Evolutionary conservation across 2,797 vertebrate genomes (phyloP).

Genomic region (Dermochelys coriacea): DNA sequence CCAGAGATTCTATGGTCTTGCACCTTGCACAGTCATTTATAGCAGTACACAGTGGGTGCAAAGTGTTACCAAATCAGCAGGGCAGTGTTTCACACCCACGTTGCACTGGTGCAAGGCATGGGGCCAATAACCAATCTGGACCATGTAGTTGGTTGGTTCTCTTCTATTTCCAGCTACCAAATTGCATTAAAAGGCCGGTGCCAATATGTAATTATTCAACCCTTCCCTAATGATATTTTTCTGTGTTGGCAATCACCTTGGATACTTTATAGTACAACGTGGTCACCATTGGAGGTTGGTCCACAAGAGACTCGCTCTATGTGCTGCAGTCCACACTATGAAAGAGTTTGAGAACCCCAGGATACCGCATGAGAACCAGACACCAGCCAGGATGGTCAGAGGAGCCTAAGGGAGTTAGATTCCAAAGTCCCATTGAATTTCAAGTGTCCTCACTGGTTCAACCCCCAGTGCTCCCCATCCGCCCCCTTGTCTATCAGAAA

Average conservation of each 20-base stretch:
- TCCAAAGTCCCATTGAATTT: not conserved
- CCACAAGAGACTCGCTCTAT: not conserved
- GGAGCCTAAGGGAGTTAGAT: not conserved
- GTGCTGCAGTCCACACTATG: not conserved
- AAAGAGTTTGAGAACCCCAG: not conserved
- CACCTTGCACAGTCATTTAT: not conserved
- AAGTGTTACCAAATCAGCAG: not conserved
- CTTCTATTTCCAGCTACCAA: not conserved
- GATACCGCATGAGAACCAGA: not conserved
- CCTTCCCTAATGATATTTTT: not conserved
- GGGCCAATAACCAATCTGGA: not conserved
- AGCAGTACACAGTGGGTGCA: not conserved
- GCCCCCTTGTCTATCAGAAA: not conserved
- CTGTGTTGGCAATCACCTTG: not conserved
- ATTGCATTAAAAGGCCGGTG: not conserved
- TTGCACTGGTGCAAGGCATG: not conserved
- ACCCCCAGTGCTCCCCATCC: not conserved
- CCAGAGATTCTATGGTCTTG: accelerated
- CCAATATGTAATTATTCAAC: not conserved
- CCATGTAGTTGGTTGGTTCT: not conserved
- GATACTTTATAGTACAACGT: not conserved
- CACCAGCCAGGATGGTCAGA: not conserved
- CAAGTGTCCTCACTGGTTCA: not conserved
- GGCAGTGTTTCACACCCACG: not conserved
- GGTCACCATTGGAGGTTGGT: not conserved